Base-by-base conservation (phyloP, 2,797 vertebrate species). In the Notolabrus celidotus region DNA sequence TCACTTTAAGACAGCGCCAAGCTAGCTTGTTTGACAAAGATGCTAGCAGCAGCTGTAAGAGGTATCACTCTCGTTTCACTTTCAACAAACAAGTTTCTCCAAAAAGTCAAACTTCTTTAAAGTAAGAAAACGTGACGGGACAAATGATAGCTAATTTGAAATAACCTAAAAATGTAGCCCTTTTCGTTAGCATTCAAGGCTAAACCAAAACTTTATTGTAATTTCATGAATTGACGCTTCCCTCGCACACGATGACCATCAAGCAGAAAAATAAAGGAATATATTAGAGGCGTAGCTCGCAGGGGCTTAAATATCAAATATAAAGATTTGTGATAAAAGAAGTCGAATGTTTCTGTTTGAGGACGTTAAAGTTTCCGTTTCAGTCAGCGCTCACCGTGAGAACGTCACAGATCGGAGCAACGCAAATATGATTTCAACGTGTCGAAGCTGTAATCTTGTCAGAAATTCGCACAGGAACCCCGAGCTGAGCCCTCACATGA, bases 401-500 rank as follows among this genome's bases (percentile, higher is more conserved):
- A 46, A 70, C 47, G 10, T 33, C 15, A 1, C 9, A 20, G 3
- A 66, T 45, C 14, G 45, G 23, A 59, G n/a, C 22, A n/a, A 34
- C 34, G 14, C 4, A 51, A 49, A 55, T 8, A 31, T 12, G 39
- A 36, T 33, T 36, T 34, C 22, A 22, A 38, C 2, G 36, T 10
- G 1, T 41, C 20, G 15, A 3, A 16, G 45, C n/a, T 10, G 20
- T 8, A 52, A 17, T 10, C 1, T 36, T 39, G 3, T 43, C 11
- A 8, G 6, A 51, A 57, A 65, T 14, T 1, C 57, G 54, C 1
- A 4, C 52, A 67, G 43, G 49, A 59, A 59, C 64, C 65, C 19
- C 19, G 10, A 76, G 46, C 41, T 19, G 58, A 64, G 42, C 29
- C 61, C 33, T 71, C 51, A 68, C 53, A 74, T 22, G 22, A 29